These are phyloP conservation scores for Uria lomvia DNA, from an alignment of 2,113 vertebrate species.

Conservation along the genomic window DNA sequence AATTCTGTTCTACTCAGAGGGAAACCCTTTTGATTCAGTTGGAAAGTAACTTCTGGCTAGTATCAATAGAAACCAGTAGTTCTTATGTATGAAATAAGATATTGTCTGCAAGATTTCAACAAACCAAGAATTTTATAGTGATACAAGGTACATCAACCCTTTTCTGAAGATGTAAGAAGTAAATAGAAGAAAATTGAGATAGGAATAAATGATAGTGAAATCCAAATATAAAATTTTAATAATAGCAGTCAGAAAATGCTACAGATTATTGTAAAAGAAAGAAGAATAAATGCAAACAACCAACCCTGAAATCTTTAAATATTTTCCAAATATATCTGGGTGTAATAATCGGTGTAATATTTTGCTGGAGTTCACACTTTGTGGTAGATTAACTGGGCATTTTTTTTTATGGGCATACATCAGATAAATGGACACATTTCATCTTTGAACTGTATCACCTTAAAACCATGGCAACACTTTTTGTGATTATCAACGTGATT, in stretches of 20 bases:
- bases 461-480: neutral
- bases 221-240: neutral
- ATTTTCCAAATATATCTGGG: neutral
- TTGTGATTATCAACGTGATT: neutral
- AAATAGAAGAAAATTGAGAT: neutral
- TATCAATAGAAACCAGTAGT: neutral
- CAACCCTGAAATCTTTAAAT: neutral
- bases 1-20: neutral
- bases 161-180: neutral
- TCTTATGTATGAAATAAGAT: neutral
- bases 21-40: neutral
- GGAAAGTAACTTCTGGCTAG: neutral
- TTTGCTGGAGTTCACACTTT: neutral
- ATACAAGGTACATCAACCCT: neutral
- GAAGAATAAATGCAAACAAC: rapidly evolving
- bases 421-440: neutral
- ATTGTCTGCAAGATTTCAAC: neutral
- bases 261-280: neutral
- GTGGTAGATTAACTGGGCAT: neutral
- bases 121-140: neutral
- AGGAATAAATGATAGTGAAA: neutral
- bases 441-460: neutral
- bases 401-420: neutral
- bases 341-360: neutral
- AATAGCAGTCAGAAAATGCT: neutral